Base-by-base conservation (phyloP, 2,797 vertebrate genomes). In the Semotilus atromaculatus region DNA sequence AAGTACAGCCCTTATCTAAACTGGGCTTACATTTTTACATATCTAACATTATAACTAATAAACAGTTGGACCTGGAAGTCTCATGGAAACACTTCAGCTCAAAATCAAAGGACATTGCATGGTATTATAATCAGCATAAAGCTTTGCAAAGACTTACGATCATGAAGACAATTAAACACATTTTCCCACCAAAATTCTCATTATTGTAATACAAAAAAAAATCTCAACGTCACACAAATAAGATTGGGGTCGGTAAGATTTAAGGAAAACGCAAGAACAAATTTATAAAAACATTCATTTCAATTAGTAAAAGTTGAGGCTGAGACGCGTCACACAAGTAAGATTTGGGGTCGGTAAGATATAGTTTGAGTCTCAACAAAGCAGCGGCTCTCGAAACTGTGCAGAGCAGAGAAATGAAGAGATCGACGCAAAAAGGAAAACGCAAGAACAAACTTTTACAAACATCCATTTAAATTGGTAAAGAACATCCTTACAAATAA, bases 1-100 rank as follows among this genome's bases (percentile, higher is more conserved):
- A 86, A 81, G 86, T 83, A 86, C 89, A 76, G 88, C 88, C 89
- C 87, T 75, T 92, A 94, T 94, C 92, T 94, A 93, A 94, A 84
- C 88, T 84, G 88, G 92, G 93, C 91, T 91, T 90, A 90, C 88
- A 84, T 91, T 3, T 88, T 82, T 73, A 88, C 71, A 88, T 60
- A 89, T 84, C 31, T 75, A 68, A 84, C 90, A 88, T 34, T 78
- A 81, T 31, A 73, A 29, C 21, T 82, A 68, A 76, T 68, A 9
- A 73, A 38, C 29, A 53, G 31, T 72, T n/a, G 14, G 48, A 40
- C 18, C 64, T 45, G 53, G 62, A 51, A n/a, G 55, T 62, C 68
- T 72, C 51, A 72, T 9, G 23, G 9, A 64, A 48, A 45, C 38
- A 82, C 68, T 73, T 18, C 13, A 29, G n/a, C 55, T 29, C 67